A percentile compares a stretch with the other conserved stretches of the same genome.
Evolutionary conservation across 2,113 vertebrate genomes (phyloP).

Genomic region (Zeus faber): DNA sequence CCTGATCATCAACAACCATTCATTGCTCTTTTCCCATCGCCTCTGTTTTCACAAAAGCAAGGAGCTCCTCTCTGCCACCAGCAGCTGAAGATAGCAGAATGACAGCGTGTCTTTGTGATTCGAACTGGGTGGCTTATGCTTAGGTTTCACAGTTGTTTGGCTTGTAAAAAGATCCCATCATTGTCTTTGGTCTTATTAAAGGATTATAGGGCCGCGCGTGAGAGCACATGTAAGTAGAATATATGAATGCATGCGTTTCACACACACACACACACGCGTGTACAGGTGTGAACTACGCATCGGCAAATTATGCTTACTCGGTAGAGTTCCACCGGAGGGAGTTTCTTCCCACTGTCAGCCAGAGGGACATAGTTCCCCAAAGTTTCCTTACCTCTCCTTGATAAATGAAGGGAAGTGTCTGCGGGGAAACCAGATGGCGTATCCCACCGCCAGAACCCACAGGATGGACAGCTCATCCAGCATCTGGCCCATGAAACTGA

Average conservation of each 20-base stretch:
- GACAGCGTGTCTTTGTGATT: constrained; percentile 12
- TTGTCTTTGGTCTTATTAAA: constrained; percentile 15
- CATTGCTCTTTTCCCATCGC: too few relatives aligned
- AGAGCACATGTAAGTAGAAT: not conserved
- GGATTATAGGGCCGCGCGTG: not conserved
- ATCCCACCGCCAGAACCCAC: constrained; percentile 83
- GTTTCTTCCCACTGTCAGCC: too few relatives aligned
- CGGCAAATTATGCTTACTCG: too few relatives aligned
- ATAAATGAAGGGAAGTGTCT: constrained; percentile 81
- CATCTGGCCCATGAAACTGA: constrained; percentile 93
- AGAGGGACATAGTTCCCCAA: not conserved
- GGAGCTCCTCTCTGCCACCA: too few relatives aligned
- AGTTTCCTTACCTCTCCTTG: constrained; percentile 79
- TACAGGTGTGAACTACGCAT: not conserved
- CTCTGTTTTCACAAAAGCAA: too few relatives aligned
- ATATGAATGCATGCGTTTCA: not conserved
- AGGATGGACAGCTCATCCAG: constrained; percentile 93
- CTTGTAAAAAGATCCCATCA: constrained; percentile 24
- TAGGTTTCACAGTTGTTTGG: not conserved
- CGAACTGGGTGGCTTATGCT: constrained; percentile 2
- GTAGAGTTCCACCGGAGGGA: too few relatives aligned
- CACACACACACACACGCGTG: not conserved
- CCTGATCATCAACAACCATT: too few relatives aligned
- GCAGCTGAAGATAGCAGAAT: constrained; percentile 3
- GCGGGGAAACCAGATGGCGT: constrained; percentile 86